These are phyloP conservation scores for Euthynnus affinis DNA, from an alignment of 2,797 vertebrate species.

Conservation along the genomic window DNA sequence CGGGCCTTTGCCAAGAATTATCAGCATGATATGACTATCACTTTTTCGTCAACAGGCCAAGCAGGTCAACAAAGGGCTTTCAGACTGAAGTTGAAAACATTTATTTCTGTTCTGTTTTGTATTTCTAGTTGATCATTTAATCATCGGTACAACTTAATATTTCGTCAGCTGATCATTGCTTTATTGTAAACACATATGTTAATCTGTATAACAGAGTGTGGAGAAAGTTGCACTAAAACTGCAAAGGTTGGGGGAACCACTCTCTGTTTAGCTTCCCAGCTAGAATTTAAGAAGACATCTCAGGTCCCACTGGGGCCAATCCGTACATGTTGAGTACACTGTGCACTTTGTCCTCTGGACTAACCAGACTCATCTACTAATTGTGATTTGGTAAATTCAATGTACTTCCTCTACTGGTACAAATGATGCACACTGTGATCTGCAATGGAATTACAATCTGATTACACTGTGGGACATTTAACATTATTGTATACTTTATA, in stretches of 20 bases:
- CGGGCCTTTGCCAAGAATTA: background rate
- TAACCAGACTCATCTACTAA: conserved; percentile 27
- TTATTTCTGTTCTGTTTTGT: background rate
- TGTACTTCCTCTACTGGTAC: background rate
- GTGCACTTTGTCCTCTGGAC: conserved; percentile 25
- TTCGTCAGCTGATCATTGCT: background rate
- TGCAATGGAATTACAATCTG: background rate
- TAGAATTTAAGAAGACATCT: background rate
- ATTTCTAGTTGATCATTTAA: conserved; percentile 3
- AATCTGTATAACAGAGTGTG: too few species aligned
- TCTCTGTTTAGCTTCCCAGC: conserved; percentile 8
- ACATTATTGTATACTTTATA: background rate
- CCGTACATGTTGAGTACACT: background rate
- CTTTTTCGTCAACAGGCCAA: background rate
- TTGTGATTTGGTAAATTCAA: background rate
- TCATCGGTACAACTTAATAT: background rate
- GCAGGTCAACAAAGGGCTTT: background rate
- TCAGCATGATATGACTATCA: background rate
- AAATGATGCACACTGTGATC: background rate
- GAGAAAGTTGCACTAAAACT: background rate
- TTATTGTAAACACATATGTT: background rate
- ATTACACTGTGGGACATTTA: conserved; percentile 1
- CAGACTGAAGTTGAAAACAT: background rate
- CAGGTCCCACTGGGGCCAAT: background rate
- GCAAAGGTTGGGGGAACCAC: background rate